Percentiles rank a stretch among this genome's conserved stretches.
phyloP scores from a whole-genome alignment of 2,888 invertebrate genomes.

The Protophormia terraenovae region DNA sequence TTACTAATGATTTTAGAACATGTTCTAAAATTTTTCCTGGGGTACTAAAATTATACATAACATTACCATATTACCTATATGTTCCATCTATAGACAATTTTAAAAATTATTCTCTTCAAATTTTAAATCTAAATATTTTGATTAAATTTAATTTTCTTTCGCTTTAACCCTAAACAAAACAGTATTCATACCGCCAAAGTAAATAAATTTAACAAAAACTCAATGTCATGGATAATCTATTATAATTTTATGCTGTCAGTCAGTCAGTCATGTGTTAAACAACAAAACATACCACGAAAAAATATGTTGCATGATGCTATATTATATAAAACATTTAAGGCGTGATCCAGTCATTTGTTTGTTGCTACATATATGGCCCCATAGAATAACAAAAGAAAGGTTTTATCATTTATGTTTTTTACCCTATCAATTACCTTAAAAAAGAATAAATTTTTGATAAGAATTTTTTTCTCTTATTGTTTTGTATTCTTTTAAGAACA shows the following conservation, averaged over 20 bases:
- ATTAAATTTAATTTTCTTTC: background rate
- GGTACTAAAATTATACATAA: no score
- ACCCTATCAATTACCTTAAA: conserved; percentile 36
- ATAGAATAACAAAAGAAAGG: background rate
- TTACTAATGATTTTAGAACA: no score
- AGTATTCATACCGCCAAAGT: conserved; percentile 12
- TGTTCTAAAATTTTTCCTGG: no score
- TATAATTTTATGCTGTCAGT: conserved; percentile 65
- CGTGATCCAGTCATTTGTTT: conserved; percentile 19
- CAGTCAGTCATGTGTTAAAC: conserved; percentile 63
- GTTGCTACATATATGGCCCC: no score
- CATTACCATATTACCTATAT: no score
- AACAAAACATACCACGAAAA: conserved; percentile 8
- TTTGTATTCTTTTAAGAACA: background rate
- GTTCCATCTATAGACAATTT: background rate
- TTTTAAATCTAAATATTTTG: conserved; percentile 24
- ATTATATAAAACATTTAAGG: conserved; percentile 24
- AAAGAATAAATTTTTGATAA: conserved; percentile 38
- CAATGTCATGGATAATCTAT: conserved; percentile 56
- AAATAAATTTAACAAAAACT: background rate
- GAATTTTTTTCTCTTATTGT: background rate
- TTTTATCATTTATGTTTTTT: background rate
- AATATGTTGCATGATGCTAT: background rate
- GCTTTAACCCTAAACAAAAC: background rate
- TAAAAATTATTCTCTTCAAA: background rate